Conservation (phyloP, 2,113 vertebrate species). For the Indicator maculatus region DNA sequence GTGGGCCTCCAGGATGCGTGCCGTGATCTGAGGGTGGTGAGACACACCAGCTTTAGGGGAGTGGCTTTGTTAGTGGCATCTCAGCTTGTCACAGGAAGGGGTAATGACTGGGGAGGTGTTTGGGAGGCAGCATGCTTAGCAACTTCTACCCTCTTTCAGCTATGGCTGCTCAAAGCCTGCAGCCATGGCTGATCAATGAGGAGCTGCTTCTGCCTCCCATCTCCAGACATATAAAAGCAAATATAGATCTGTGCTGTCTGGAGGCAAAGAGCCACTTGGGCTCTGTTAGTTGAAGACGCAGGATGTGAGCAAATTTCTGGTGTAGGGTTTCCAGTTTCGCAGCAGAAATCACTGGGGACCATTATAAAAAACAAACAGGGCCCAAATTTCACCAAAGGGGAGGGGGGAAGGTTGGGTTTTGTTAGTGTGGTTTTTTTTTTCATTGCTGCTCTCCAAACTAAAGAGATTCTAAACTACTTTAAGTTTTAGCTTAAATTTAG, state of each 20-base stretch:
- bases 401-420: not conserved
- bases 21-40: conserved; percentile 85
- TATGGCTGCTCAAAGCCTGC: not conserved
- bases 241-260: not conserved
- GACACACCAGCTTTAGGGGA: conserved; percentile 11
- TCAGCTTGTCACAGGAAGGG: not conserved
- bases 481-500: not conserved
- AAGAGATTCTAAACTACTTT: conserved; percentile 11
- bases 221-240: not conserved
- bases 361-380: not conserved
- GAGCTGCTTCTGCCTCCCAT: not conserved
- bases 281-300: not conserved
- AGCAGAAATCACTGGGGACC: not conserved
- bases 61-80: not conserved
- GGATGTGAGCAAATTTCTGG: conserved; percentile 8
- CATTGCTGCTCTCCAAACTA: not conserved
- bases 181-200: fast-evolving
- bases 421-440: not conserved
- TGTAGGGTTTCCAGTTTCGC: not conserved
- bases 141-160: not conserved
- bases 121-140: not conserved
- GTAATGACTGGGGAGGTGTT: not conserved
- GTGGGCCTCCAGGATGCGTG: conserved; percentile 95
- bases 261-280: not conserved
- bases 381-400: not conserved